Base-by-base conservation (phyloP, 1,140 invertebrate species). In the Ladona fulva region DNA sequence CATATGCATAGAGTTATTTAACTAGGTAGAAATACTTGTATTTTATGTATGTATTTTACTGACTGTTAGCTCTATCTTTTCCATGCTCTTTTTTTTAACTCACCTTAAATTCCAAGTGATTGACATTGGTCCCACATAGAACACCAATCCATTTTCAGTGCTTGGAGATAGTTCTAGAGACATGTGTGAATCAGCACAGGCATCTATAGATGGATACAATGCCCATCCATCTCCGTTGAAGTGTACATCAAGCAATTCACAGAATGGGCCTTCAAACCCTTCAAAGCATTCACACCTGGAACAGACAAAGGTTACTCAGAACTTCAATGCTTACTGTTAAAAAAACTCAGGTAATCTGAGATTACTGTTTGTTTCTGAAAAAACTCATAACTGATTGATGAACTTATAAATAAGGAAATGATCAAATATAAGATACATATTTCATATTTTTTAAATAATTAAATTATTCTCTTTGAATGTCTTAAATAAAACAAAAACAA, bases 181-280 rank as follows among this genome's bases (percentile, higher is more conserved):
- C 59, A 95, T 91, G 81, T 87, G 90, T 75, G 90, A 92, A 77
- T 94, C 91, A 76, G 92, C 91, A 82, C 93, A 94, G 0, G 91
- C 86, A 25, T 92, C 88, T 16, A 96, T 89, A 0, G 95, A 88
- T 0, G 92, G 90, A 86, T 96, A 97, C 86, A 97, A 91, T 0
- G 96, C 95, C 89, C 92, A 97, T 0, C 95, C 94, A 81, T 92
- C 89, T 25, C 94, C 94, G 75, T 90, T 88, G 85, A 99, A 99
- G 66, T 93, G 93, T 79, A 97, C 92, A 0, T 91, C 91, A 0
- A 95, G 90, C 78, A 93, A 89, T 86, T 99, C 96, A 84, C 97
- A 99, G 74, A 92, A 89, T 0, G 96, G 95, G 0, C 97, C 97
- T 78, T 92, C 91, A 80, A 91, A 92, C 0, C 92, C 94, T 76